Base-by-base conservation (phyloP, 2,113 vertebrate species). In the Progne subis region DNA sequence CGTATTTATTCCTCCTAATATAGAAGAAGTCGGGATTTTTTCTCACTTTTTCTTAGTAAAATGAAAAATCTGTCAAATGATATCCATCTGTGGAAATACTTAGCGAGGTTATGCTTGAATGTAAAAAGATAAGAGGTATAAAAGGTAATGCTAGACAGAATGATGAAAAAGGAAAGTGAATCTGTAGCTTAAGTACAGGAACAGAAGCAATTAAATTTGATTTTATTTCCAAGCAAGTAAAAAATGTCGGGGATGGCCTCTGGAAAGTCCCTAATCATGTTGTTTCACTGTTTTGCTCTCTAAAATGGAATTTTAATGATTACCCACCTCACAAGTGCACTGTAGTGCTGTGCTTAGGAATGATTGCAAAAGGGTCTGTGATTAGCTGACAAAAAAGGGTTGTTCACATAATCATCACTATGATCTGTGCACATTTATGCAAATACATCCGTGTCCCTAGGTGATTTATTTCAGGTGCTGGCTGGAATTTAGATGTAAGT, bases 191-290 rank as follows among this genome's bases (percentile, higher is more conserved):
- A 86, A 64, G 20, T 43, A 59, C 7, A 75, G 21, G 20, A 84
- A 34, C 31, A 87, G 69, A 84, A 89, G 53, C 64, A 82, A 94
- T 91, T 84, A 89, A 71, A 68, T 65, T 65, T 55, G 0, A 61
- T 84, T 94, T 94, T 89, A 90, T 53, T 72, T 50, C 32, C 53
- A 94, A 92, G 21, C 17, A 91, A 92, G 70, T 80, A 39, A 92
- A 86, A 82, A 94, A 79, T 43, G 31, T 82, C n/a, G 78, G 32
- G 12, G 47, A 88, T 8, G 25, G 77, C 74, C 75, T 85, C 87
- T 85, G 96, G 95, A 92, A 97, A 97, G 78, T 70, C 93, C 89
- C 91, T 82, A 72, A 94, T 89, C 49, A 72, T 32, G n/a, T 68
- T 91, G 53, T 69, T 91, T 92, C 67, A 80, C 55, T 87, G 65